These are phyloP conservation scores for Scolopax bukidnonensis DNA, from an alignment of 2,797 vertebrate species.

Conservation along the genomic window DNA sequence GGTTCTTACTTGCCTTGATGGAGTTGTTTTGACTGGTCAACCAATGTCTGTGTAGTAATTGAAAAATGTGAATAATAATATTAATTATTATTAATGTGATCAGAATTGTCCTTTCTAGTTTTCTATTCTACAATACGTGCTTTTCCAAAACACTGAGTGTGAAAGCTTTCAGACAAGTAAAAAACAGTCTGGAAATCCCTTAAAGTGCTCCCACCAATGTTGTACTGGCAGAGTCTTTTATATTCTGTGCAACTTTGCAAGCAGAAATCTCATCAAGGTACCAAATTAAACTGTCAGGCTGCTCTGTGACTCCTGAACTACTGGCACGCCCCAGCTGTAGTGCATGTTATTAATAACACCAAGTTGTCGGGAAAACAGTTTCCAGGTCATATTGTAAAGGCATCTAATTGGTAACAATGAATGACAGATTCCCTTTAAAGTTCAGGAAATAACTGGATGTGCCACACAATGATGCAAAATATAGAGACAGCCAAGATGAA, in stretches of 20 bases:
- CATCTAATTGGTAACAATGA: constrained; percentile 55
- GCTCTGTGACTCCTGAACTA: constrained; percentile 58
- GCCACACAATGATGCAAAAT: background rate
- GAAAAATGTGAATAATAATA: background rate
- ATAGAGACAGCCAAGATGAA: background rate
- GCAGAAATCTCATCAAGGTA: constrained; percentile 63
- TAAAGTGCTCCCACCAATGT: background rate
- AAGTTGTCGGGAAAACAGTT: constrained; percentile 47
- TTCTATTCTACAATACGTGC: background rate
- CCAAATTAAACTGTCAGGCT: constrained; percentile 67
- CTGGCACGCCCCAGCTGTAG: constrained; percentile 45
- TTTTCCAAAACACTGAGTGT: background rate
- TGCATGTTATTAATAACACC: constrained; percentile 63
- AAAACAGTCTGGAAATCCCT: background rate
- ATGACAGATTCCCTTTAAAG: constrained; percentile 37
- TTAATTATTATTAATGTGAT: background rate
- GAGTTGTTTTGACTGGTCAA: background rate
- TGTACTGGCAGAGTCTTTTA: background rate
- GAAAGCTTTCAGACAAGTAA: background rate
- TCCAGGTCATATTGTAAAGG: constrained; percentile 58
- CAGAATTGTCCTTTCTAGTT: background rate
- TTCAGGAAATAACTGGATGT: constrained; percentile 10
- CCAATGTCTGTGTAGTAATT: background rate
- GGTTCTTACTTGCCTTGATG: background rate
- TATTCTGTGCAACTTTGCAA: constrained; percentile 9